These are phyloP conservation scores for Muricea muricata DNA, from an alignment of 92 coral and sea anemone species.

Conservation along the genomic window DNA sequence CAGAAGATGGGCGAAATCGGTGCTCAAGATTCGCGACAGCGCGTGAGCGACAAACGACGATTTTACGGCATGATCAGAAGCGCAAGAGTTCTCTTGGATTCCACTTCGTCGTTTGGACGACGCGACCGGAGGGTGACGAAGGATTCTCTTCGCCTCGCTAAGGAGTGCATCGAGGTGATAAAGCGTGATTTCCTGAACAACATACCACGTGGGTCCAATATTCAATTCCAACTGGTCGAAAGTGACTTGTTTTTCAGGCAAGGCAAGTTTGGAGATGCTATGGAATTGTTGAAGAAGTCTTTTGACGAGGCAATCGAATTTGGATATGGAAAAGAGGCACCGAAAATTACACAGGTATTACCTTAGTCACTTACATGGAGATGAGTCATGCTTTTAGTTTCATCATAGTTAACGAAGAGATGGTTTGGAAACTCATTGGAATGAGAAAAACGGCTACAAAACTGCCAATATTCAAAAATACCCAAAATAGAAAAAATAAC, in stretches of 20 bases:
- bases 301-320: slow-evolving; percentile 11
- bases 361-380: neutral
- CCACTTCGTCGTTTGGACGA: slow-evolving; percentile 14
- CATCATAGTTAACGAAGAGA: neutral
- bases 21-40: slow-evolving; percentile 3
- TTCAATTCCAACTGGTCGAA: slow-evolving; percentile 32
- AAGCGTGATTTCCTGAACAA: slow-evolving; percentile 2
- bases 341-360: slow-evolving; percentile 27
- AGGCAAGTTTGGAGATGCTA: slow-evolving; percentile 10
- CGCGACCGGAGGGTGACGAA: neutral
- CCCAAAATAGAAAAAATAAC: too few relatives aligned
- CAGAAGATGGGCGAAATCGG: slow-evolving; percentile 22
- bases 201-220: slow-evolving; percentile 31
- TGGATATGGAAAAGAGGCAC: slow-evolving; percentile 1
- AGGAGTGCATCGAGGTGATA: neutral
- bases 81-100: slow-evolving; percentile 7
- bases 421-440: too few relatives aligned
- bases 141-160: neutral
- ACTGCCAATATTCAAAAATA: too few relatives aligned
- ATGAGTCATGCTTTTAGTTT: neutral
- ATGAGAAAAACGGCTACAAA: too few relatives aligned
- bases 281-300: neutral
- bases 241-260: slow-evolving; percentile 15
- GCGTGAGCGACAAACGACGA: neutral
- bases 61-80: slow-evolving; percentile 14